Evolutionary conservation across 30 jellyfish, hydroid and myxozoan species (phyloP).

Genomic region (Aurelia aurita): DNA sequence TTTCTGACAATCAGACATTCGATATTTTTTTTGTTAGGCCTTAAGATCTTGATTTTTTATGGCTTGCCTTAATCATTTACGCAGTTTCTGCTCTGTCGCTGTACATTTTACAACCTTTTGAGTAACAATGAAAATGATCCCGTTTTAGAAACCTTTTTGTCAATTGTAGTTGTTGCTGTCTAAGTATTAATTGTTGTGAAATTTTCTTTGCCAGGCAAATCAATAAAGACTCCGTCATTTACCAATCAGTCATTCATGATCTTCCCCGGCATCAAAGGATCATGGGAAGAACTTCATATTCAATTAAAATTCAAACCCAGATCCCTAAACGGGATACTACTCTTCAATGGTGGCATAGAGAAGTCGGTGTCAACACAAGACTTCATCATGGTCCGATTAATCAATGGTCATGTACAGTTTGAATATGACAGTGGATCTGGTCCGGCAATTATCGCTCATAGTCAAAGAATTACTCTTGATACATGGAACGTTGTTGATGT

Average conservation of each 20-base stretch:
- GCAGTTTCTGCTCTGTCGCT: no score
- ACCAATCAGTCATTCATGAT: slow-evolving; percentile 47
- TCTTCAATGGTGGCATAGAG: slow-evolving; percentile 41
- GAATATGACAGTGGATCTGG: slow-evolving; percentile 74
- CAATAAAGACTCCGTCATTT: slow-evolving; percentile 53
- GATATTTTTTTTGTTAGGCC: no score
- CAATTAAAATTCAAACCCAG: slow-evolving; percentile 54
- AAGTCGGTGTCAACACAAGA: slow-evolving; percentile 7
- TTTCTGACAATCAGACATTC: no score
- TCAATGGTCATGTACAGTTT: slow-evolving; percentile 48
- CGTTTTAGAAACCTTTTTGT: no score
- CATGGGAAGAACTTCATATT: slow-evolving; percentile 52
- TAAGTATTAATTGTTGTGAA: no score
- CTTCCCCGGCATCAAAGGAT: slow-evolving; percentile 53
- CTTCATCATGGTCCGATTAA: slow-evolving; percentile 29
- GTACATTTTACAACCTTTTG: no score
- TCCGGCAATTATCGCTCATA: slow-evolving; percentile 52
- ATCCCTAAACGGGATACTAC: slow-evolving; percentile 38
- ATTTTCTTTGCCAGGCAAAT: slow-evolving; percentile 23
- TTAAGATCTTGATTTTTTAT: no score
- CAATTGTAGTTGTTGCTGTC: no score
- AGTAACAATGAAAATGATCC: no score
- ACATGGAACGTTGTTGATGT: slow-evolving; percentile 73
- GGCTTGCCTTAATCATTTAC: no score
- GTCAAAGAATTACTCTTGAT: slow-evolving; percentile 27